Conservation (phyloP, 2,113 vertebrate genomes). For the Cygnus buccinator region DNA sequence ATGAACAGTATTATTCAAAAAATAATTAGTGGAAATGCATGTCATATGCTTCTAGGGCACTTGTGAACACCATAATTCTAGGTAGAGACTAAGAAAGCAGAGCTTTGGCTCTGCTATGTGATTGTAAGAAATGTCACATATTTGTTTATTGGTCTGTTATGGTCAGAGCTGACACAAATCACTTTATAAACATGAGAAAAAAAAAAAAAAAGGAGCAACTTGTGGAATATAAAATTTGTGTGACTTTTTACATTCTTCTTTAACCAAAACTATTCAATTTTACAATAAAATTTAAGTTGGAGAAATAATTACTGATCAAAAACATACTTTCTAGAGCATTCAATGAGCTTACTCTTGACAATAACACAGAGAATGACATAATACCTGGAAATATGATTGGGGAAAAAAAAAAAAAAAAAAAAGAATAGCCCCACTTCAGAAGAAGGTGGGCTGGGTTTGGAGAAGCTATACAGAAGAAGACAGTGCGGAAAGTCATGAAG, state of each 20-base stretch:
- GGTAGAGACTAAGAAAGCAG: neutral
- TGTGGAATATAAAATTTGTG: neutral
- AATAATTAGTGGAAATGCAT: neutral
- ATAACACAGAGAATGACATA: neutral
- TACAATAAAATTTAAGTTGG: neutral
- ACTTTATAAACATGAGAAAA: neutral
- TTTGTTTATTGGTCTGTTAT: neutral
- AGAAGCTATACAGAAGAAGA: neutral
- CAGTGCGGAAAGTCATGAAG: neutral
- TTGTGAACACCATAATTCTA: fast-evolving
- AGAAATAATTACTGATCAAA: neutral
- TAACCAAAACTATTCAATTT: neutral
- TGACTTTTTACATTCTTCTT: neutral
- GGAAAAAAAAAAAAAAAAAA: neutral
- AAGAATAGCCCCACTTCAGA: neutral
- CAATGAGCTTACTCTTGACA: neutral
- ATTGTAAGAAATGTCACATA: neutral
- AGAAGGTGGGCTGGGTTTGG: neutral
- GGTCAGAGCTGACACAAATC: neutral
- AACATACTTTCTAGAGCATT: neutral
- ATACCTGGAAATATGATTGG: neutral
- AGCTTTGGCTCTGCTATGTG: neutral
- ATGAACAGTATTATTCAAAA: neutral
- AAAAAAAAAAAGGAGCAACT: neutral
- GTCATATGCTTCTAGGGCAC: neutral